phyloP scores from a whole-genome alignment of 2,797 vertebrate species.

The Discoglossus pictus region DNA sequence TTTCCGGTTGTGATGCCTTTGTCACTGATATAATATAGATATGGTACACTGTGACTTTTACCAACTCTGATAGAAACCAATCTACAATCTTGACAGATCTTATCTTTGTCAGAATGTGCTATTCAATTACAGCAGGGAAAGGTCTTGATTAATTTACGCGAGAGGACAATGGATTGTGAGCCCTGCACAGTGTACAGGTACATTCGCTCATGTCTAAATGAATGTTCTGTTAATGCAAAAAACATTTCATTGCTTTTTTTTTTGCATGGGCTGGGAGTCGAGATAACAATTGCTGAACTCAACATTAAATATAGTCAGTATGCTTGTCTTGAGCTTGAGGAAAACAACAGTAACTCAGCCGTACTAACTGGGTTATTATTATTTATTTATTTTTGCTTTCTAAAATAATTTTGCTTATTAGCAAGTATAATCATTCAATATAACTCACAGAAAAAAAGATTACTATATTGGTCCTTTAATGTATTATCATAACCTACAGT shows the following conservation, averaged over 20 bases:
- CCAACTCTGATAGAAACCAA: conserved; percentile 70
- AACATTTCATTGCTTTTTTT: conserved; percentile 61
- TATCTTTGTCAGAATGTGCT: conserved; percentile 70
- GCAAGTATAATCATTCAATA: too few relatives aligned
- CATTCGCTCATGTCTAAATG: conserved; percentile 67
- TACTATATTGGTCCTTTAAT: too few relatives aligned
- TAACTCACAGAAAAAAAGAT: too few relatives aligned
- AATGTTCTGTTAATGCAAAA: conserved; percentile 71
- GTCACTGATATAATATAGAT: conserved; percentile 72
- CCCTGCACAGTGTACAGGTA: conserved; percentile 60
- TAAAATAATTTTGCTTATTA: too few relatives aligned
- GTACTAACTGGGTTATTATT: conserved; percentile 19
- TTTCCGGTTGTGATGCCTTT: conserved; percentile 70
- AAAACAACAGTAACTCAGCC: conserved; percentile 12
- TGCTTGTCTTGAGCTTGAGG: conserved; percentile 1
- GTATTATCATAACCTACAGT: too few relatives aligned
- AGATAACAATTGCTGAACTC: conserved; percentile 70
- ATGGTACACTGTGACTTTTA: conserved; percentile 73
- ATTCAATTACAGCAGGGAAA: conserved; percentile 66
- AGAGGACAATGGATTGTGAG: conserved; percentile 67
- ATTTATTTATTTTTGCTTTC: too few relatives aligned
- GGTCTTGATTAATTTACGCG: conserved; percentile 76
- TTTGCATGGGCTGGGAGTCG: conserved; percentile 53
- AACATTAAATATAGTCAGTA: conserved; percentile 32
- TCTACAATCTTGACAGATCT: conserved; percentile 75